Base-by-base conservation (phyloP, 2,888 invertebrate species). In the Eupithecia centaureata region DNA sequence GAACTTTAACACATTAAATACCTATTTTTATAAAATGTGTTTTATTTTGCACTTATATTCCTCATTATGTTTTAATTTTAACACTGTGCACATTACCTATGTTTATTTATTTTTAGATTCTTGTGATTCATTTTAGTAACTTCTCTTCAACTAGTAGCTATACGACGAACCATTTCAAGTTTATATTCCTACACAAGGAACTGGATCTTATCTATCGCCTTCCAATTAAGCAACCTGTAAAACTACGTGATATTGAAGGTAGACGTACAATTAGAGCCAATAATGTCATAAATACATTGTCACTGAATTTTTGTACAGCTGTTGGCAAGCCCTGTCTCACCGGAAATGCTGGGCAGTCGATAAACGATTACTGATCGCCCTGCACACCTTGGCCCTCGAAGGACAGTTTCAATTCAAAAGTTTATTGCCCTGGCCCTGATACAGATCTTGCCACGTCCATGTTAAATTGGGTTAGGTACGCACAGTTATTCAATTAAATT, bases 281-380 rank as follows among this genome's bases (percentile, higher is more conserved):
- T 57, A 33, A 57, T 28, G 18, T 22, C 56, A 63, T 63, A 42
- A 63, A 63, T 35, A 61, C 32, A 22, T 30, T 28, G 35, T 35
- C 54, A 63, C 15, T 38, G 28, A 63, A 63, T 63, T 56, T 22
- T 63, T 25, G 38, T 61, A 61, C 65, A 69, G 69, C 69, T 69
- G 69, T 65, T 63, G 13, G 18, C 42, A 51, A 54, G 68, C 42
- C 10, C 58, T 59, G 57, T n/a, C 62, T 3, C 59, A 13, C 69
- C 63, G 69, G 69, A 65, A 63, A 51, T 63, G 12, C 33, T 27
- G 33, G 47, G 47, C 51, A 51, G 56, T 57, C 63, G 60, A 66
- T 69, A 63, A 69, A 57, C 65, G 65, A 69, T 69, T 69, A 69
- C 65, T 13, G 65, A 66, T 69, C 63, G 42, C 65, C 42, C 35